These are phyloP conservation scores for Pogonomyrmex barbatus DNA, from an alignment of 1,140 invertebrate species.

Conservation along the genomic window DNA sequence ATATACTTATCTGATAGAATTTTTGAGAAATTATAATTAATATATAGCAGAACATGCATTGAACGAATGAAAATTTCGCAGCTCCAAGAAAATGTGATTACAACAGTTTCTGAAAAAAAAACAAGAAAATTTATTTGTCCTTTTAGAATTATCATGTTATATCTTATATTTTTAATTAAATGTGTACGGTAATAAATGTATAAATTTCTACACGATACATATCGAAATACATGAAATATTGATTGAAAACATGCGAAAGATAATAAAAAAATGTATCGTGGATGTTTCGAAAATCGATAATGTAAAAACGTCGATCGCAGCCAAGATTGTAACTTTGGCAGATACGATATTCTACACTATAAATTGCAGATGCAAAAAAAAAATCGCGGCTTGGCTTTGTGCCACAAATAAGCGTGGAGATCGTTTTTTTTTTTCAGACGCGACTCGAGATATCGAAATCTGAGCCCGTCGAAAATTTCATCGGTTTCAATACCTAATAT, in stretches of 20 bases:
- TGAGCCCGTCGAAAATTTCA: constrained; percentile 33
- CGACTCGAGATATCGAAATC: constrained; percentile 10
- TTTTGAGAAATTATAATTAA: constrained; percentile 17
- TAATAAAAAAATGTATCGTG: background rate
- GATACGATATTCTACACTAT: background rate
- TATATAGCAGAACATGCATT: background rate
- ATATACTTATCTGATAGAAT: background rate
- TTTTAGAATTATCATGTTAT: background rate
- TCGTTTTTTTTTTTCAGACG: constrained; percentile 6
- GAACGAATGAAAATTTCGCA: background rate
- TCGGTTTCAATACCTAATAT: constrained; percentile 43
- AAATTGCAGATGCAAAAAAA: background rate
- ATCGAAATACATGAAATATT: background rate
- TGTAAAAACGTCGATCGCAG: background rate
- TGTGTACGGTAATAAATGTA: too few relatives aligned
- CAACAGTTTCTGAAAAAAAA: background rate
- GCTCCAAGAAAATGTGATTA: background rate
- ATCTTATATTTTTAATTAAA: background rate
- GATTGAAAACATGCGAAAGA: background rate
- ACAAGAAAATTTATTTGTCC: background rate
- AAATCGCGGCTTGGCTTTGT: background rate
- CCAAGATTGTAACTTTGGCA: background rate
- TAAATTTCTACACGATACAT: background rate
- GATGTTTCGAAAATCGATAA: background rate
- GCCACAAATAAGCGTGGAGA: background rate